Base-by-base conservation (phyloP, 2,113 vertebrate genomes). In the Xiphias gladius region DNA sequence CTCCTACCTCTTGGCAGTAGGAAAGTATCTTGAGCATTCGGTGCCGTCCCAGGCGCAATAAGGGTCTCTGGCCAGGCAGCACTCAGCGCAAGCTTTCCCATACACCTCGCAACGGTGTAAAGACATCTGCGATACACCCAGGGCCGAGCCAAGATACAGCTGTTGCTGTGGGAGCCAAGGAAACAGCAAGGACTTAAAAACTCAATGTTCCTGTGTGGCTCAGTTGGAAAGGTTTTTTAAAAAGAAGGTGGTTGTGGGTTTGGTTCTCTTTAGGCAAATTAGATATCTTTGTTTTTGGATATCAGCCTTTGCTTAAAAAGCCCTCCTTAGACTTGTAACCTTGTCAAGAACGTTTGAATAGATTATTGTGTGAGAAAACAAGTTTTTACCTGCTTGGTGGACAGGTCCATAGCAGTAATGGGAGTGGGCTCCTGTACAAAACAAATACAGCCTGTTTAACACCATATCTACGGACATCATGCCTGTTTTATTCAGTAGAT, bases 11-110 rank as follows among this genome's bases (percentile, higher is more conserved):
- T 99, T 99, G 83, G 98, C 97, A 19, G 97, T 97, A 28, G 98
- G 98, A 84, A 99, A 99, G 92, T 99, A 99, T 91, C 98, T 96
- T 0, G 98, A 99, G 83, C 98, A 99, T 3, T 98, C 96, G 0
- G 96, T 94, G 54, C 98, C 98, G 17, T 99, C 98, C 98, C 98
- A 99, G 82, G 98, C 98, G 12, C 98, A 99, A 80, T 99, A 99
- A 3, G 98, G 98, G 91, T 99, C 98, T 65, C 98, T 93, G 7
- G 98, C 98, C n/a, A 99, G 96, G 91, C 98, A 99, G 88, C 98
- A 99, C 89, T 99, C 98, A 0, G 98, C 98, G 39, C 98, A 99
- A 22, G 98, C 98, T 92, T 97, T 97, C 78, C 98, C 98, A 30
- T 99, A 99, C 73, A 99, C 92, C 80, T 98, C 97, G 1, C 98